Evolutionary conservation across 2,113 vertebrate genomes (phyloP), one percentile per base, ranked within the genome.

Genomic region (Leucopsar rothschildi): DNA sequence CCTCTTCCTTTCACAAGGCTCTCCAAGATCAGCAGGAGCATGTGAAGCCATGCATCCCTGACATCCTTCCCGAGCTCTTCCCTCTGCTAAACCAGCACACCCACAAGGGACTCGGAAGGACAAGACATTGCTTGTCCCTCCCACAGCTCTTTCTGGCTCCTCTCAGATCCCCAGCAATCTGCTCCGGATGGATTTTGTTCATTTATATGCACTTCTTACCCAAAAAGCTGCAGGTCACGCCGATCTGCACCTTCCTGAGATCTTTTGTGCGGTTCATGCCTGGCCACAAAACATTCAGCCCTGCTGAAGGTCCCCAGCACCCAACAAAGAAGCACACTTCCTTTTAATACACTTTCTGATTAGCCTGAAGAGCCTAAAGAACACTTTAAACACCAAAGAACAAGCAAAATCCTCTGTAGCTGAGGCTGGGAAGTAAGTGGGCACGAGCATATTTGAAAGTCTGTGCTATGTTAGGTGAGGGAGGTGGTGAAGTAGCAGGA

Each of bases 401-500:
- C 82, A 90, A 86, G 83, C 31, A 53, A 93, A 94, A 86, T 31
- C n/a, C 35, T 27, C 61, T 49, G 16, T 18, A 86, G 93, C 59
- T 91, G 76, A 88, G 79, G 83, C 37, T 69, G 59, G 59, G 81
- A 85, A 60, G 42, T 66, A 71, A 69, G 37, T 27, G 63, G 69
- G 40, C 9, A 53, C 18, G 47, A 68, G 35, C 19, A 64, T 5
- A 40, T 72, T 24, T 50, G 61, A 82, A 83, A 84, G 64, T 75
- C 66, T 76, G 50, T 45, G 85, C 85, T 78, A 15, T 53, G 72
- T 73, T 82, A 94, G 70, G 83, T 68, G 72, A 92, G 70, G 75
- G 77, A 94, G 86, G 77, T 81, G 91, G 56, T 70, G 66, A 90
- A 61, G 86, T 15, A 52, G 21, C 71, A 93, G 92, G 95, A 97